Base-by-base conservation (phyloP, 2,797 vertebrate genomes). In the Champsocephalus esox region DNA sequence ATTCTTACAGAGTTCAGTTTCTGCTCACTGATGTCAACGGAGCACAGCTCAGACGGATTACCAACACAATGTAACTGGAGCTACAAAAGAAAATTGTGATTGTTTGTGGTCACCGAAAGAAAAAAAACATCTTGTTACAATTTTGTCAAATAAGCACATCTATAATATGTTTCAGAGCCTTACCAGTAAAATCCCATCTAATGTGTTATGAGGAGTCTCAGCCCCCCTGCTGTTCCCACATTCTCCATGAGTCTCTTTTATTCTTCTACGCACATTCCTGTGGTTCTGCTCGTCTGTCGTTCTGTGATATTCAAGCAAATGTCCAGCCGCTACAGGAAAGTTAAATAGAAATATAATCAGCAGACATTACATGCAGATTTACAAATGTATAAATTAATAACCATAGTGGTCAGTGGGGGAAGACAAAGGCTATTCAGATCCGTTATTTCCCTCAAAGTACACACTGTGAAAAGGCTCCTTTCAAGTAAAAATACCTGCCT, bases 101-200 rank as follows among this genome's bases (percentile, higher is more conserved):
- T 38, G 12, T 57, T 14, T 44, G 16, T 3, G 6, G 3, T 45
- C 50, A 43, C 21, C 11, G 32, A 17, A 10, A 28, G 3, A 17
- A 14, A 19, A 11, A 38, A 34, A 1, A 10, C 2, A 12, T 62
- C 11, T 3, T 57, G 34, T 8, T 6, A 4, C 43, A n/a, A 38
- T 54, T 24, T 41, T n/a, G 5, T 58, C 34, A 80, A 46, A 46
- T 43, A 52, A 46, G 9, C 13, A 34, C 19, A 4, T 56, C 16
- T 46, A 12, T 6, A 13, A 3, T 7, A 48, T 0, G 48, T 13
- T 38, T 49, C 41, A 61, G 50, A 21, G 67, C 34, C 87, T 88
- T 80, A 95, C 95, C 89, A 96, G 83, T 45, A 94, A 78, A 43
- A 17, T 21, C 45, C 70, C 64, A 73, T 95, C 86, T 77, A 96